These are phyloP conservation scores for Enteromius fasciolatus DNA, from an alignment of 2,797 vertebrate species.

Conservation along the genomic window DNA sequence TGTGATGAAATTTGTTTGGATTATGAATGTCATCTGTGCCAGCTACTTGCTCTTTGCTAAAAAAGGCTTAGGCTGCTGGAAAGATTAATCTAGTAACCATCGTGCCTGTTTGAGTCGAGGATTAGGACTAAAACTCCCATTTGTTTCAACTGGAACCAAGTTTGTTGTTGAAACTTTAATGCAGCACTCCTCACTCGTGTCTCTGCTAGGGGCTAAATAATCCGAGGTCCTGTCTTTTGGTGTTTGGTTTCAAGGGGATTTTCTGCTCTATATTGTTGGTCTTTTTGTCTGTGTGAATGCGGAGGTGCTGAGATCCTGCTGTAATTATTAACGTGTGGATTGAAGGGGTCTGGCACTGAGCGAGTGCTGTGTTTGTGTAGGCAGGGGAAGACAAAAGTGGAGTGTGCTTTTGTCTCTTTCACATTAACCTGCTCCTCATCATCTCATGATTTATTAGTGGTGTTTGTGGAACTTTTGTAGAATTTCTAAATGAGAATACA, in stretches of 20 bases:
- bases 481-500: neutral
- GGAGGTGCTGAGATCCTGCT: constrained; percentile 14
- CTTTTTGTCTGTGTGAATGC: neutral
- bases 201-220: constrained; percentile 11
- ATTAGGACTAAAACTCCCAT: constrained; percentile 1
- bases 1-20: constrained; percentile 12
- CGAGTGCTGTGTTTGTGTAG: constrained; percentile 9
- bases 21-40: neutral
- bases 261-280: neutral
- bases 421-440: neutral
- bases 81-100: neutral
- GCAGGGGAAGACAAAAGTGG: neutral
- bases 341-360: constrained; percentile 5
- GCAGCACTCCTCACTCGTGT: neutral
- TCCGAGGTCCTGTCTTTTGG: neutral
- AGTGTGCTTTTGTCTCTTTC: constrained; percentile 5
- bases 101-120: neutral
- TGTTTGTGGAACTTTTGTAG: neutral
- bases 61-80: constrained; percentile 17
- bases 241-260: constrained; percentile 13
- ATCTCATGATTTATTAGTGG: neutral
- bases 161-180: constrained; percentile 27
- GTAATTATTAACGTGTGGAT: constrained; percentile 18
- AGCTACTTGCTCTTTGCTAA: constrained; percentile 10
- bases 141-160: constrained; percentile 13